Conservation (phyloP, 2,113 vertebrate species). For the Cyprinus carpio region DNA sequence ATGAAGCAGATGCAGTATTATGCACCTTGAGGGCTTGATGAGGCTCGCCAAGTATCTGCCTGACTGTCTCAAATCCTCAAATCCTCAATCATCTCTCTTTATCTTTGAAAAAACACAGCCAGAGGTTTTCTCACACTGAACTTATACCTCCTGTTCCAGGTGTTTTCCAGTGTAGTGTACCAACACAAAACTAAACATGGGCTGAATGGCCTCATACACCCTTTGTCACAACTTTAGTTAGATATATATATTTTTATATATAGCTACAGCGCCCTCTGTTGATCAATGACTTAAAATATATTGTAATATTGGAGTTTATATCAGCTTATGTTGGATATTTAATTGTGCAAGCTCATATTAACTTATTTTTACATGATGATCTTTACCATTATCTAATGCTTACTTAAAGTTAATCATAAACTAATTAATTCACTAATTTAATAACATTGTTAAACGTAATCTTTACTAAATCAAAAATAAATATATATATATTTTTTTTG, state of each 20-base stretch:
- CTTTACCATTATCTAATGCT: too few species aligned
- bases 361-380: too few species aligned
- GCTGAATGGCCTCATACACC: not conserved
- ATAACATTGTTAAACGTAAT: too few species aligned
- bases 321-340: too few species aligned
- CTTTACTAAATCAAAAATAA: too few species aligned
- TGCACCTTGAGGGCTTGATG: not conserved
- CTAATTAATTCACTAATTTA: too few species aligned
- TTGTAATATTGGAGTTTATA: not conserved
- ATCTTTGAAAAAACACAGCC: not conserved
- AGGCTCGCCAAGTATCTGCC: not conserved
- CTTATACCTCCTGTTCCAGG: constrained; percentile 1
- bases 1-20: constrained; percentile 38
- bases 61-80: not conserved
- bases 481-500: too few species aligned
- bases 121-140: not conserved
- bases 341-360: too few species aligned
- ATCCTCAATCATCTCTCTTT: not conserved
- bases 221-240: not conserved
- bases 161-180: not conserved
- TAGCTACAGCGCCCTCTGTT: constrained; percentile 39
- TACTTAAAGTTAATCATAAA: too few species aligned
- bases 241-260: not conserved
- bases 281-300: not conserved
- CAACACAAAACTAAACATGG: not conserved